These are phyloP conservation scores for Chiloscyllium plagiosum DNA, from an alignment of 2,113 vertebrate species.

Conservation along the genomic window DNA sequence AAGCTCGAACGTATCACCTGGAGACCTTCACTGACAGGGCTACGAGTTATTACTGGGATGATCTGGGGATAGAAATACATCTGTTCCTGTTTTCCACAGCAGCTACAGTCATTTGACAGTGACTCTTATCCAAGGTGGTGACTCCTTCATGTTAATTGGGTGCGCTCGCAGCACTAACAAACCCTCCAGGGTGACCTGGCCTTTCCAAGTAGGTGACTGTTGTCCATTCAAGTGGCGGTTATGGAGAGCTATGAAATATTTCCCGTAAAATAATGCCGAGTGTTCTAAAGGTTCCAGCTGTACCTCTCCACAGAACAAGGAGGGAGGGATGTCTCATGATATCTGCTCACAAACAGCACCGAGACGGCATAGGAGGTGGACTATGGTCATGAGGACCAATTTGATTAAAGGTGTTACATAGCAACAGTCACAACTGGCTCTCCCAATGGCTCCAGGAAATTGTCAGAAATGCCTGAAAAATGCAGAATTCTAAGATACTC, in stretches of 20 bases:
- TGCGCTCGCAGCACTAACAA: neutral
- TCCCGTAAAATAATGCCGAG: neutral
- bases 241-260: neutral
- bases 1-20: neutral
- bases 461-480: neutral
- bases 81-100: neutral
- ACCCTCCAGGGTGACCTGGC: too few species aligned
- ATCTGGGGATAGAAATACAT: neutral
- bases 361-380: neutral
- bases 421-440: too few species aligned
- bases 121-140: accelerated
- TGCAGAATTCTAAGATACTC: neutral
- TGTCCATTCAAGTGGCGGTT: neutral
- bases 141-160: neutral
- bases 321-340: neutral
- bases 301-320: neutral
- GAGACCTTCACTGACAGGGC: neutral
- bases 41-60: neutral
- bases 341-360: neutral
- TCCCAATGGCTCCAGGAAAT: too few species aligned
- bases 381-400: neutral
- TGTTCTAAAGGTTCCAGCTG: too few species aligned
- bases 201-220: neutral
- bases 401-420: too few species aligned
- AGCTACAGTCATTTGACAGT: neutral